Evolutionary conservation across 2,113 vertebrate species (phyloP).

Genomic region (Catharus bicknelli): DNA sequence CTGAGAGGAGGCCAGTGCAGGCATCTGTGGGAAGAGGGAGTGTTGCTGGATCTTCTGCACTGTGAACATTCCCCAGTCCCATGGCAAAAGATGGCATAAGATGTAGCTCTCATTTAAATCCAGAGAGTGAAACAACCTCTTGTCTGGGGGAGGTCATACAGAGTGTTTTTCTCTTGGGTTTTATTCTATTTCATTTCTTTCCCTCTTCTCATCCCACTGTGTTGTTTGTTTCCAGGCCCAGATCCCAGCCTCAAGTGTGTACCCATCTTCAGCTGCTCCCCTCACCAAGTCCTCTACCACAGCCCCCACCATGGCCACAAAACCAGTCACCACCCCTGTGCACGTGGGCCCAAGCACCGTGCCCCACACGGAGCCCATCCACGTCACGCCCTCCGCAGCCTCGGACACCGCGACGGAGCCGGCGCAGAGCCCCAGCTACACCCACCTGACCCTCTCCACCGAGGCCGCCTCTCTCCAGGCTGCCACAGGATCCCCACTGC

Average conservation of each 20-base stretch:
- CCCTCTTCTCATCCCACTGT: neutral
- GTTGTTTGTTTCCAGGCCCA: constrained; percentile 64
- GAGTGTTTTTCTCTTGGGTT: neutral
- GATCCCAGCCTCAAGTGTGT: constrained; percentile 40
- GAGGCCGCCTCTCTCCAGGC: constrained; percentile 42
- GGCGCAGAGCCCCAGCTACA: neutral
- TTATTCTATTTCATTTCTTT: neutral
- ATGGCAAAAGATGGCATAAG: neutral
- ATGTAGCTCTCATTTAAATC: neutral
- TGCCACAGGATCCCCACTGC: constrained; percentile 19
- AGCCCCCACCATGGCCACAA: neutral
- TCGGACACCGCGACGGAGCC: neutral
- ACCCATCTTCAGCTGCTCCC: constrained; percentile 67
- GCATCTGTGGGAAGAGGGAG: neutral
- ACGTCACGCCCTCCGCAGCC: neutral
- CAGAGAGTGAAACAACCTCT: neutral
- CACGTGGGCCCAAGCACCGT: neutral
- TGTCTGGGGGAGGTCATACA: neutral
- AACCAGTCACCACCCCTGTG: constrained; percentile 15
- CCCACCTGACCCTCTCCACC: neutral
- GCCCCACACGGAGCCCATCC: constrained; percentile 50
- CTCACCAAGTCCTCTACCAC: constrained; percentile 38
- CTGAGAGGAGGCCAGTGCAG: neutral
- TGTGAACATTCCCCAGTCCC: neutral
- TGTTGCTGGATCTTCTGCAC: neutral